These are phyloP conservation scores for Amphibalanus amphitrite DNA, from an alignment of 1,140 invertebrate genomes.

Conservation along the genomic window DNA sequence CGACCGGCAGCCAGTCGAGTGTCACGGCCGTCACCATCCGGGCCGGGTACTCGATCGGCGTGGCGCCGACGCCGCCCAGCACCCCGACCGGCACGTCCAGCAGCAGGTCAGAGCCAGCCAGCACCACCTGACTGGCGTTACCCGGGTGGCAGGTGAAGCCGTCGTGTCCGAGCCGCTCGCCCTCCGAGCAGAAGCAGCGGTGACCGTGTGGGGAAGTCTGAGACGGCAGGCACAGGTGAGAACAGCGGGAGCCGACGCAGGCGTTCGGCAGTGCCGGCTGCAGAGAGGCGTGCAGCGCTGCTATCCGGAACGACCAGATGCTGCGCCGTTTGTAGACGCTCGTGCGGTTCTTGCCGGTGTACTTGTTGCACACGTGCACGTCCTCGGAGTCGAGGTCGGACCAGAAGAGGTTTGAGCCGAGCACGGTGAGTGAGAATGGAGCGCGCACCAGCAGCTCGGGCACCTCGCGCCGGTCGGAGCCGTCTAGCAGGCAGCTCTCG, in stretches of 20 bases:
- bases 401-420: not conserved
- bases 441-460: not conserved
- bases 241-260: not conserved
- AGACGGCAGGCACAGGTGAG: not conserved
- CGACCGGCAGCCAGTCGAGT: not conserved
- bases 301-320: not conserved
- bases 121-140: not conserved
- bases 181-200: not conserved
- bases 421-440: slow-evolving; percentile 1
- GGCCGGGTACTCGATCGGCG: not conserved
- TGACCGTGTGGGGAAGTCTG: not conserved
- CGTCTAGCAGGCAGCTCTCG: slow-evolving; percentile 36
- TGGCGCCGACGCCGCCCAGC: not conserved
- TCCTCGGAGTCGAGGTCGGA: not conserved
- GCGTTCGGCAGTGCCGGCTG: not conserved
- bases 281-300: not conserved
- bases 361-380: not conserved
- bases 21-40: not conserved
- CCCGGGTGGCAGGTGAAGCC: not conserved
- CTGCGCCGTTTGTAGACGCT: not conserved
- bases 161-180: not conserved
- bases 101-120: not conserved
- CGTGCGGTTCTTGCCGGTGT: not conserved
- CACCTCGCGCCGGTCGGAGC: slow-evolving; percentile 27
- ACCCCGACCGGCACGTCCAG: not conserved